These are phyloP conservation scores for Dasysyrphus tricinctus DNA, from an alignment of 2,888 invertebrate species.

Conservation along the genomic window DNA sequence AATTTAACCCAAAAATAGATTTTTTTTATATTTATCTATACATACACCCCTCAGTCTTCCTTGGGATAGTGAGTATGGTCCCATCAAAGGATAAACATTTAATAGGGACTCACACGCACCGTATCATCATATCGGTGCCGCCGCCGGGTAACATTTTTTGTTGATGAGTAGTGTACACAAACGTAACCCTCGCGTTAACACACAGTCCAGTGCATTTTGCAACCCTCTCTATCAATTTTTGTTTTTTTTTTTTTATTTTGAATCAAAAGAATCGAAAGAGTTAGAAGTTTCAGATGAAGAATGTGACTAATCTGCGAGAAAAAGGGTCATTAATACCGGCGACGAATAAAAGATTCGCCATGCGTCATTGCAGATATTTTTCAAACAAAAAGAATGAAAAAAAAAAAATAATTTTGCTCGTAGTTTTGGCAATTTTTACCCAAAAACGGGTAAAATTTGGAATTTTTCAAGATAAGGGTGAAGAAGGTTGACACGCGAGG, in stretches of 20 bases:
- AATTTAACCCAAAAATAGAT: slow-evolving; percentile 77
- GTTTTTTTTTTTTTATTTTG: neutral
- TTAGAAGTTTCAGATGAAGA: slow-evolving; percentile 47
- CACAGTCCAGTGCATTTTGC: slow-evolving; percentile 79
- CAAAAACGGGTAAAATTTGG: slow-evolving; percentile 75
- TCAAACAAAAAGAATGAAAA: slow-evolving; percentile 31
- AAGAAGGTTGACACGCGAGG: slow-evolving; percentile 75
- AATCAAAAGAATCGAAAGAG: slow-evolving; percentile 59
- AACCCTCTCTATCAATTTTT: slow-evolving; percentile 8
- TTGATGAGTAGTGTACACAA: slow-evolving; percentile 69
- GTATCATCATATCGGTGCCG: slow-evolving; percentile 33
- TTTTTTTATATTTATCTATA: slow-evolving; percentile 21
- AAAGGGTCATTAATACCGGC: slow-evolving; percentile 55
- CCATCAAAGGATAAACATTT: slow-evolving; percentile 63
- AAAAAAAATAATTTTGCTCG: slow-evolving; percentile 29
- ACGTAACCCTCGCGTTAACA: slow-evolving; percentile 77
- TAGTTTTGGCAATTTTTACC: slow-evolving; percentile 78
- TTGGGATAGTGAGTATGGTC: slow-evolving; percentile 13
- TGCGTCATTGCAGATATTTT: slow-evolving; percentile 69
- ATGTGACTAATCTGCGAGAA: slow-evolving; percentile 73
- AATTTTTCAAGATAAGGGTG: slow-evolving; percentile 38
- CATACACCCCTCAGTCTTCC: slow-evolving; percentile 9
- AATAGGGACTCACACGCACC: slow-evolving; percentile 53
- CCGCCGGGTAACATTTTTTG: slow-evolving; percentile 47
- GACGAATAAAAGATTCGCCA: slow-evolving; percentile 67